Evolutionary conservation across 1,140 invertebrate genomes (phyloP), one percentile per base, ranked within the genome.

Genomic region (Aphelinus atriplicis): DNA sequence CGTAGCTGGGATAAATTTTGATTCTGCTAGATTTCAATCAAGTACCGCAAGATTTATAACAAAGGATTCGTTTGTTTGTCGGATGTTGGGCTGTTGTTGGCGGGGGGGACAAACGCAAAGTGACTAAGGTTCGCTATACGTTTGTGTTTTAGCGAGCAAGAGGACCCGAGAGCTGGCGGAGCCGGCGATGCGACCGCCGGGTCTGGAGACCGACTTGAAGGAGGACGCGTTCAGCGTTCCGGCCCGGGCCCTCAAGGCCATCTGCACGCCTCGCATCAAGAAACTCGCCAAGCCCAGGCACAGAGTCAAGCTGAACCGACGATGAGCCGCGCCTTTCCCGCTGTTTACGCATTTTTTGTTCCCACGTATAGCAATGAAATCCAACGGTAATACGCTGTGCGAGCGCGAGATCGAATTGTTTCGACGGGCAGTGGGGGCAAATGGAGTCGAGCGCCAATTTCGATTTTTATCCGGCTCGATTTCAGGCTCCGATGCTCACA

Each of bases 151-250:
- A 87, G 85, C 83, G 64, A 74, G 77, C 9, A 53, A 79, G 10
- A 80, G 79, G 69, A 76, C 76, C 46, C 58, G 78, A 50, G 61
- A 76, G n/a, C 68, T 87, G 46, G 82, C 85, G 47, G 79, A 78
- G 26, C 81, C 80, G 0, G 75, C 63, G 2, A 62, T 68, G 7
- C 80, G 84, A 53, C 81, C 81, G 0, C 66, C 81, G 2, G 84
- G 84, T 55, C 78, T 77, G 2, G 82, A 86, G 74, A 85, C 81
- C n/a, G 84, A 87, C 77, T 58, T 85, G 3, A 81, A 81, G 5
- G 82, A 85, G 46, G 77, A 86, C 56, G 84, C 85, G 5, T 86
- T 87, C 71, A 81, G 66, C 0, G 86, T 87, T 1, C 78, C 80
- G 26, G 81, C 80, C 7, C 48, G 6, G 56, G 86, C 86, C 4